Evolutionary conservation across 2,113 vertebrate species (phyloP), one percentile per base, ranked within the genome.

Genomic region (Camelus dromedarius): DNA sequence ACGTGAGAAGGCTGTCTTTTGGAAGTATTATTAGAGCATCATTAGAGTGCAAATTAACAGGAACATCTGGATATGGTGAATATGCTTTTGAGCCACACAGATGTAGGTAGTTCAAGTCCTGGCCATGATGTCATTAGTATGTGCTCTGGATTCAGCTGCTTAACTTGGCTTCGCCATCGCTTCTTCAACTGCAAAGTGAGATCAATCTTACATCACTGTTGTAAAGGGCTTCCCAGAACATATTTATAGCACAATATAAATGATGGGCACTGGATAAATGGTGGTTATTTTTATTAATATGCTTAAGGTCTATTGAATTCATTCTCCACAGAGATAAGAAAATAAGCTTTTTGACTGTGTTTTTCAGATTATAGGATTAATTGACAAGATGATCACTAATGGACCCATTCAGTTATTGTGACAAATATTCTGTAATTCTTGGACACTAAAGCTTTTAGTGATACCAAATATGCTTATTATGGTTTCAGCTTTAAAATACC

Each of bases 271-370:
- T 93, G 86, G 79, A 95, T 67, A 70, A 77, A 46, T 54, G 12
- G 4, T 26, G 30, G 30, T 76, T 95, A 69, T 76, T 91, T 93
- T 84, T 81, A 91, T 83, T 28, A 83, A 35, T 54, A 91, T 66
- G 20, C 35, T 91, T 89, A n/a, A 32, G 91, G 5, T 75, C 19
- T 35, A 77, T 42, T 85, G 54, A 76, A 58, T 75, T 46, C 8
- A 26, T 72, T 86, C 96, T 69, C 24, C 9, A 35, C 0, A 76
- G 28, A 58, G 91, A 56, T 92, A 88, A 79, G 18, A 22, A 87
- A 92, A 79, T 94, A 12, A 66, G 6, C 0, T 54, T 85, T 70
- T 79, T 24, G 4, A 30, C 5, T 52, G 13, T 42, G 11, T 48
- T 67, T 85, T 76, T 38, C 2, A 52, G 72, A 8, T 11, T n/a